Conservation (phyloP, 64 coral and sea anemone genomes). For the Stichodactyla helianthus region DNA sequence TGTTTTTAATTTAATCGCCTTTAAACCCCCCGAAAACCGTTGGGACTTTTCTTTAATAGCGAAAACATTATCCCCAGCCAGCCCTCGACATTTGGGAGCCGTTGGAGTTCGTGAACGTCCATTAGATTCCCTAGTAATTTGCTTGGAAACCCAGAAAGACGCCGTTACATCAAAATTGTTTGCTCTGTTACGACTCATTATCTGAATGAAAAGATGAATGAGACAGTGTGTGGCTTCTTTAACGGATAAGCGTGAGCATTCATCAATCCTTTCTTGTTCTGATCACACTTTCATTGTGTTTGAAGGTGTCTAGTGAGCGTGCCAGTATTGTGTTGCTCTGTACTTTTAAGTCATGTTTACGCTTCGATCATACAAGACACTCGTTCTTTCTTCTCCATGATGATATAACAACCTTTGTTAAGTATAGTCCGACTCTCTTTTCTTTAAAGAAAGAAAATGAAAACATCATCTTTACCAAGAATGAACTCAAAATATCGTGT, state of each 20-base stretch:
- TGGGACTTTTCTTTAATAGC: background rate
- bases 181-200: background rate
- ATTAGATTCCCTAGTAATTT: background rate
- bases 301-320: background rate
- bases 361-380: background rate
- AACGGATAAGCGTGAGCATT: constrained; percentile 4
- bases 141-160: constrained; percentile 12
- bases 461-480: background rate
- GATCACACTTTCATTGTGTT: constrained; percentile 3
- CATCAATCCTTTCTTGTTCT: background rate
- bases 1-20: background rate
- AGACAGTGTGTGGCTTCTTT: background rate
- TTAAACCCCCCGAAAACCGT: background rate
- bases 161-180: constrained; percentile 13
- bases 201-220: constrained; percentile 16
- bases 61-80: background rate
- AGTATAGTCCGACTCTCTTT: background rate
- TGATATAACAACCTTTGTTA: background rate
- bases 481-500: background rate
- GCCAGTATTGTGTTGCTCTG: background rate
- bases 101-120: background rate
- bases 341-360: constrained; percentile 20
- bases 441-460: background rate
- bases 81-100: background rate
- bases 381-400: background rate